phyloP scores from a whole-genome alignment of 2,797 vertebrate genomes.

The Harpagifer antarcticus region DNA sequence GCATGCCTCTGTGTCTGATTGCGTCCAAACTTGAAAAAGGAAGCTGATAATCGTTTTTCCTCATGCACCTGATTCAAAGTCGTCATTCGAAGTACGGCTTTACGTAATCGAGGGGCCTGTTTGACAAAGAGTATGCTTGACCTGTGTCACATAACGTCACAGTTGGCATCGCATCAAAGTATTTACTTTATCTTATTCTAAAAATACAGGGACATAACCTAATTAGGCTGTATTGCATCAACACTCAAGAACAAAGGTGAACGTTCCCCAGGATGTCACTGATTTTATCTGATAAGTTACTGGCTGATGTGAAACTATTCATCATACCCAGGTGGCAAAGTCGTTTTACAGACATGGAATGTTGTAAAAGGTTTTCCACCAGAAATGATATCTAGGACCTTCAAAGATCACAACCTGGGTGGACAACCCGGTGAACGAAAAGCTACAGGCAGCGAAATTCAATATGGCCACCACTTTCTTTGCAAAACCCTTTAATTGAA shows the following conservation, averaged over 20 bases:
- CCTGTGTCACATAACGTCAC: slow-evolving; percentile 32
- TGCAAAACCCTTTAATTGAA: no score
- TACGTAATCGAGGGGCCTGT: slow-evolving; percentile 13
- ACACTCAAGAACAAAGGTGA: slow-evolving; percentile 29
- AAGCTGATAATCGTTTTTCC: slow-evolving; percentile 7
- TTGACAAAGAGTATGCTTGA: slow-evolving; percentile 14
- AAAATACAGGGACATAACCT: slow-evolving; percentile 16
- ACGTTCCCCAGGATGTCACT: slow-evolving; percentile 35
- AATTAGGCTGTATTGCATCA: slow-evolving; percentile 40
- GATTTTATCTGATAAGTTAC: slow-evolving; percentile 37
- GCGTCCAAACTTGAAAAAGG: slow-evolving; percentile 2
- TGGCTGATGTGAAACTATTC: slow-evolving; percentile 17
- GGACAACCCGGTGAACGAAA: no score
- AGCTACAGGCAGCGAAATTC: no score
- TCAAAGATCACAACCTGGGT: no score
- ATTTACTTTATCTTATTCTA: slow-evolving; percentile 31
- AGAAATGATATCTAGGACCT: no score
- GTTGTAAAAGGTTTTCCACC: no score
- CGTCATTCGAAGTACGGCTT: slow-evolving; percentile 33
- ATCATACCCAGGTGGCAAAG: no score
- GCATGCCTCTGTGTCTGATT: slow-evolving; percentile 11
- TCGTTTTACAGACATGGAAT: no score
- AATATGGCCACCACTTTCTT: no score
- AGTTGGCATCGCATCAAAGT: slow-evolving; percentile 53
- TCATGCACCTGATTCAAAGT: slow-evolving; percentile 15